A percentile compares a stretch with the other conserved stretches of the same genome.
Conservation (phyloP, 30 jellyfish, hydroid and myxozoan genomes). For the Cassiopea xamachana region DNA sequence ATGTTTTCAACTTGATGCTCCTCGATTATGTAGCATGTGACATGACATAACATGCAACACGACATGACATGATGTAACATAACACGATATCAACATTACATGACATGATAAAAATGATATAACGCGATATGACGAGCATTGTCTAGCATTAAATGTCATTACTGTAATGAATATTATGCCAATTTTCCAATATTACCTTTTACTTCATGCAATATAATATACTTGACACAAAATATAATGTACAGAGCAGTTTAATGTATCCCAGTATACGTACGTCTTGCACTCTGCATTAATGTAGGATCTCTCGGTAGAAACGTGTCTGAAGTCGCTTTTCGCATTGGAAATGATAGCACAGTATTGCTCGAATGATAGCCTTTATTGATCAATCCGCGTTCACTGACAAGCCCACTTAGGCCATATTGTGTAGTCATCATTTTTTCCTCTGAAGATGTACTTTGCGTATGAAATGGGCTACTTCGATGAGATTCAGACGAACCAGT, state of each 20-base stretch:
- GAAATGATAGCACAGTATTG: conserved; percentile 28
- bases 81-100: too few relatives aligned
- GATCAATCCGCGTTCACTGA: conserved; percentile 3
- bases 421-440: neutral
- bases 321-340: conserved; percentile 27
- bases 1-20: too few relatives aligned
- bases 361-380: conserved; percentile 43
- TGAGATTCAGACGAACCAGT: neutral
- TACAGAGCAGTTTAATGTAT: neutral
- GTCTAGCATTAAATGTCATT: too few relatives aligned
- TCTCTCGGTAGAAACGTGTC: conserved; percentile 31
- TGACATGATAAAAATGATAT: too few relatives aligned
- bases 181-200: too few relatives aligned
- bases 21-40: too few relatives aligned
- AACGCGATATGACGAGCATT: too few relatives aligned
- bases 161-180: too few relatives aligned
- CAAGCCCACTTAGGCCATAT: neutral
- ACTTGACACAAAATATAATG: neutral
- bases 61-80: too few relatives aligned
- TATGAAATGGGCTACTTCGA: neutral
- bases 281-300: neutral
- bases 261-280: conserved; percentile 27
- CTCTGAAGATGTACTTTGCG: neutral
- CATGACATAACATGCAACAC: too few relatives aligned
- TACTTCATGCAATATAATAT: neutral